Conservation (phyloP, 2,797 vertebrate species). For the Rachycentron canadum region DNA sequence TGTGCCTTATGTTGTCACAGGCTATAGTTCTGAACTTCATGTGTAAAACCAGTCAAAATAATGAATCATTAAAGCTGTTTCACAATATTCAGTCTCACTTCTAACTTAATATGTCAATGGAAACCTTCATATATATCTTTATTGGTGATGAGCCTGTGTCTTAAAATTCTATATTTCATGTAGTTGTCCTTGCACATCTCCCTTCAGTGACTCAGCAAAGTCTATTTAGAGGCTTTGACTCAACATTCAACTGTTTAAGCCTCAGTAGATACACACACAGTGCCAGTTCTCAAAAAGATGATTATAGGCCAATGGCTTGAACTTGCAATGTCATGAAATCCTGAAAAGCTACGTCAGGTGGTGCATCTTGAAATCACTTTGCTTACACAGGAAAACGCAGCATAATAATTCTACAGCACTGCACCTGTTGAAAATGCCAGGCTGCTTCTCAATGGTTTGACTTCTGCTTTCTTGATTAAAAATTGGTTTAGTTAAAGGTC, state of each 20-base stretch:
- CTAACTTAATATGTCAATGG: neutral
- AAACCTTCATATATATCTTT: neutral
- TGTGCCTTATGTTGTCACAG: no score
- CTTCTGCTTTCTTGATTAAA: conserved; percentile 1
- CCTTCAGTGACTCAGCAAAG: conserved; percentile 5
- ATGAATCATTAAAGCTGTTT: no score
- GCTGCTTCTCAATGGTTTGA: neutral
- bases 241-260: neutral
- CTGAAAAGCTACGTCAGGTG: neutral
- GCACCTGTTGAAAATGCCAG: neutral
- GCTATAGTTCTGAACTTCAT: no score
- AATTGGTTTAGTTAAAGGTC: conserved; percentile 9
- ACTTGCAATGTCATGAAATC: neutral
- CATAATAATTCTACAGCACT: neutral
- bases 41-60: no score
- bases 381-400: neutral
- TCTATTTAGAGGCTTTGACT: neutral
- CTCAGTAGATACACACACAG: neutral
- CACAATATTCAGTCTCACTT: no score
- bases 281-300: neutral
- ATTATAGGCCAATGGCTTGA: neutral
- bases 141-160: neutral
- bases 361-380: neutral
- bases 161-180: neutral
- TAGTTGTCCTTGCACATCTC: no score